Evolutionary conservation across 2,797 vertebrate species (phyloP).

Genomic region (Pangasius sanitwongsei): DNA sequence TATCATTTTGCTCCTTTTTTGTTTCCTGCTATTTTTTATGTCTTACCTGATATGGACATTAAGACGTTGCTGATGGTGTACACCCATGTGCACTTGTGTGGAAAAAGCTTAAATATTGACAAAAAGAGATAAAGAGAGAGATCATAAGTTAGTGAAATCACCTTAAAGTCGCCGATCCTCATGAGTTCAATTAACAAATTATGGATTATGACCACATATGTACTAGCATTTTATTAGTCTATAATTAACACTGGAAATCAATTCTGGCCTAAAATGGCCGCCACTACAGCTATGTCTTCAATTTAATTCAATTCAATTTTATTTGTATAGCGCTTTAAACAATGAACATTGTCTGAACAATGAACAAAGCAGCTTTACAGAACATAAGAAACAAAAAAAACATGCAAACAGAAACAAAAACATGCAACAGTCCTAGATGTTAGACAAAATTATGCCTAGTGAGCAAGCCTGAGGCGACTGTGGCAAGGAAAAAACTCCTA

Average conservation of each 20-base stretch:
- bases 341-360: too few species aligned
- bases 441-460: too few species aligned
- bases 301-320: too few species aligned
- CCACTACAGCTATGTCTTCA: not conserved
- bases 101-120: conserved; percentile 75
- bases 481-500: too few species aligned
- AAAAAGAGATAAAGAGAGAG: conserved; percentile 29
- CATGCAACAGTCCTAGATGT: too few species aligned
- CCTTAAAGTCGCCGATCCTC: not conserved
- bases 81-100: conserved; percentile 86
- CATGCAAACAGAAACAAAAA: too few species aligned
- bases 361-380: too few species aligned
- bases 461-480: too few species aligned
- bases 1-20: not conserved
- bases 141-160: not conserved
- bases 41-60: conserved; percentile 89
- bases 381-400: too few species aligned
- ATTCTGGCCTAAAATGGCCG: not conserved
- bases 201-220: not conserved
- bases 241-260: not conserved
- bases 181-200: not conserved
- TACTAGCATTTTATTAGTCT: not conserved
- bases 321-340: too few species aligned
- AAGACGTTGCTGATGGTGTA: conserved; percentile 84
- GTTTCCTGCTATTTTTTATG: not conserved